Evolutionary conservation across 2,888 invertebrate genomes (phyloP).

Genomic region (Portevinia maculata): DNA sequence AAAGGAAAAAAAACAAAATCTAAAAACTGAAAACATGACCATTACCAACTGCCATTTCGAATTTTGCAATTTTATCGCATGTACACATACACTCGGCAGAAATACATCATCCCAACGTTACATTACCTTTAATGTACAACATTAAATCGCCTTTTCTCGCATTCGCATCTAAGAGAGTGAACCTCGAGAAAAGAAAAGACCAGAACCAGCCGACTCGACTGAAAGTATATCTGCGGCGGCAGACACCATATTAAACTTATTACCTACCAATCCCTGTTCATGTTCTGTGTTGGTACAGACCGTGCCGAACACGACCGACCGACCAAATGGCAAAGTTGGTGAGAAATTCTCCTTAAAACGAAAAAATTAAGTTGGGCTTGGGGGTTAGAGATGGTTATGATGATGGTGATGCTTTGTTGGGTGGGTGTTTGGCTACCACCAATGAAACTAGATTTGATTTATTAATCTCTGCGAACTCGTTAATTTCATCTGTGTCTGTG

Average conservation of each 20-base stretch:
- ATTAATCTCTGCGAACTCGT: constrained; percentile 74
- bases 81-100: constrained; percentile 22
- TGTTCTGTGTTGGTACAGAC: background rate
- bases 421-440: constrained; percentile 40
- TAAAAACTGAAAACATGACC: constrained; percentile 46
- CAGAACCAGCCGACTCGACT: constrained; percentile 44
- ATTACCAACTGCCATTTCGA: constrained; percentile 68
- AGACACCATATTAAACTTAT: constrained; percentile 61
- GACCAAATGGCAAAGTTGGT: constrained; percentile 72
- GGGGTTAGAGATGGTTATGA: constrained; percentile 40
- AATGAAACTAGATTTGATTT: constrained; percentile 73
- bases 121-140: constrained; percentile 68
- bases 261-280: constrained; percentile 59
- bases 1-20: background rate
- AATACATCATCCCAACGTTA: constrained; percentile 60
- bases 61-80: constrained; percentile 68
- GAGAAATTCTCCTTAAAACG: constrained; percentile 56
- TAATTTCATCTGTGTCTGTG: constrained; percentile 70
- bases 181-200: constrained; percentile 29
- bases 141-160: constrained; percentile 59
- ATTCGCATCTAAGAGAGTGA: constrained; percentile 29
- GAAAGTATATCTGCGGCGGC: constrained; percentile 39
- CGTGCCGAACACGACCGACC: constrained; percentile 12
- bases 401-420: constrained; percentile 1
- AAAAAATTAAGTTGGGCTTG: constrained; percentile 7